phyloP scores from a whole-genome alignment of 2,113 vertebrate species.

The Raja brachyura region DNA sequence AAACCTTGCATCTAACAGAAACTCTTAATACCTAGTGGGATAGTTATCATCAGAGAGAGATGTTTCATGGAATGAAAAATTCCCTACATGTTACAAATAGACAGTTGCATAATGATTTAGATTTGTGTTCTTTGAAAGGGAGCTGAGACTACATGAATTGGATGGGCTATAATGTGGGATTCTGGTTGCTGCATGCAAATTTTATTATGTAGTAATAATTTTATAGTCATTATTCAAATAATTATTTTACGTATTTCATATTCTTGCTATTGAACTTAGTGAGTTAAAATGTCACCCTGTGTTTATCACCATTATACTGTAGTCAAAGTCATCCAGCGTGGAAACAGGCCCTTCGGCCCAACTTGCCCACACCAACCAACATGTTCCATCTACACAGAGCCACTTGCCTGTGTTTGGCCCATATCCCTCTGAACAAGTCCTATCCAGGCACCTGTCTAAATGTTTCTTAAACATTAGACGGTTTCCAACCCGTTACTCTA shows the following conservation, averaged over 20 bases:
- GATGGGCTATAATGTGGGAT: background rate
- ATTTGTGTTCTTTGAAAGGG: background rate
- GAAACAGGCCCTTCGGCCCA: no score
- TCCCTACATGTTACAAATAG: background rate
- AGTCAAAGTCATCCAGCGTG: no score
- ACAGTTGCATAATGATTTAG: conserved; percentile 11
- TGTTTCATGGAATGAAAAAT: conserved; percentile 5
- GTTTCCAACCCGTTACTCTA: no score
- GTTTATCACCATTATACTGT: background rate
- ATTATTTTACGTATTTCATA: background rate
- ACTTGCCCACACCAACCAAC: no score
- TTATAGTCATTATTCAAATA: background rate
- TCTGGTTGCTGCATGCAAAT: background rate
- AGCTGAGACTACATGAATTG: background rate
- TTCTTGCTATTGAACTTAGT: background rate
- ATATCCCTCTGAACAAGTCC: no score
- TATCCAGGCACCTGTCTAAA: no score
- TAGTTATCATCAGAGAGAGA: background rate
- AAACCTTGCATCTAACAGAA: background rate
- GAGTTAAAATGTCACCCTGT: background rate
- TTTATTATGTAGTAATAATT: no score
- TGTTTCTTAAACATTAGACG: no score
- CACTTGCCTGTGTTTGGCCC: no score
- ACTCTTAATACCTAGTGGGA: background rate
- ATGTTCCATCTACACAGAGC: no score